Conservation (phyloP, 2,888 invertebrate genomes). For the Morpho deidamia region DNA sequence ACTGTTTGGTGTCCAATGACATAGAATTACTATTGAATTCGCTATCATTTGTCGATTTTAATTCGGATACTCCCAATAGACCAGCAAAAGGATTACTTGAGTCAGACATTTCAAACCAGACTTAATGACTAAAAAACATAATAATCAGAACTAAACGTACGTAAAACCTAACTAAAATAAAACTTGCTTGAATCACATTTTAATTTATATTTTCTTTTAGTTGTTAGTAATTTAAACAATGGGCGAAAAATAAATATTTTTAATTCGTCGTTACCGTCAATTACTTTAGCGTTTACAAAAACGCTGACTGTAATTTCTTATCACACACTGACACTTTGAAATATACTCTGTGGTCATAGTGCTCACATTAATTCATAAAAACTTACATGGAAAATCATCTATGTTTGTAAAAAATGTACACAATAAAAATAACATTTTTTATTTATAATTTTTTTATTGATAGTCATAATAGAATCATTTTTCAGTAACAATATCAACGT, state of each 20-base stretch:
- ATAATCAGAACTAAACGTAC: constrained; percentile 14
- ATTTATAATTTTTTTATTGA: too few relatives aligned
- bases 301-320: constrained; percentile 32
- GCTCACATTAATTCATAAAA: background rate
- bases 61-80: constrained; percentile 52
- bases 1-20: constrained; percentile 38
- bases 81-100: constrained; percentile 67
- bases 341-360: background rate
- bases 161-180: too few relatives aligned
- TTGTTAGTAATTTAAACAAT: background rate
- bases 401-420: background rate
- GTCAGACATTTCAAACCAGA: constrained; percentile 52
- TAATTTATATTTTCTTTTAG: background rate
- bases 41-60: constrained; percentile 35
- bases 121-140: constrained; percentile 18
- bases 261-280: background rate
- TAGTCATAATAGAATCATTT: too few relatives aligned
- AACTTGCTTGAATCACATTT: constrained; percentile 22
- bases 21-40: constrained; percentile 36
- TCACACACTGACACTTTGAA: constrained; percentile 25
- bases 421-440: too few relatives aligned
- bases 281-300: constrained; percentile 9
- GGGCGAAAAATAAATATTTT: background rate
- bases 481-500: too few relatives aligned
- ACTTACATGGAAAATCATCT: background rate